phyloP scores from a whole-genome alignment of 2,797 vertebrate species.

The Helostoma temminkii region DNA sequence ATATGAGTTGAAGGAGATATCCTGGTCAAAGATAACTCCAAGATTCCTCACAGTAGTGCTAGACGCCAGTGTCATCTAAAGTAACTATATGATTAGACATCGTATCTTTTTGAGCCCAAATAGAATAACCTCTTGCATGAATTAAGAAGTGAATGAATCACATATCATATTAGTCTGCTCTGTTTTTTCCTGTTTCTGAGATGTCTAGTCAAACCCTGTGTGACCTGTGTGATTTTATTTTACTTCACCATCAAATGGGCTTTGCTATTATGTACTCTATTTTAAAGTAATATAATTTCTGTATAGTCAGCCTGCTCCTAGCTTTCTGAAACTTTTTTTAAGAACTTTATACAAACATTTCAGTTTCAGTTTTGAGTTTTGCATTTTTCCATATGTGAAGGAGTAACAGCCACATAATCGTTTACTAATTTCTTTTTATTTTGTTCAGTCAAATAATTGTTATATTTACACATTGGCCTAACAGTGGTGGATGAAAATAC shows the following conservation, averaged over 20 bases:
- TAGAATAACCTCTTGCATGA: no score
- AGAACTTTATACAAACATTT: not conserved
- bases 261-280: not conserved
- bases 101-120: no score
- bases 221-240: slow-evolving; percentile 11
- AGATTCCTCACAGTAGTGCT: no score
- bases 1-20: no score
- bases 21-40: no score
- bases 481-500: not conserved
- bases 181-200: slow-evolving; percentile 30
- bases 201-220: slow-evolving; percentile 17
- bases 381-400: no score
- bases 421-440: not conserved
- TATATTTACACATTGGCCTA: not conserved
- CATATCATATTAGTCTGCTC: slow-evolving; percentile 24
- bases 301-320: not conserved
- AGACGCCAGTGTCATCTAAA: no score
- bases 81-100: no score
- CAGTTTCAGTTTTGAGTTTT: no score
- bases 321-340: not conserved
- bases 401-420: no score
- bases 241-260: not conserved
- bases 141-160: no score
- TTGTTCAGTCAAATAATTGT: not conserved
- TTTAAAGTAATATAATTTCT: not conserved